Evolutionary conservation across 53 echinoderm and acorn worm species (phyloP).

Genomic region (Stichopus horrens): DNA sequence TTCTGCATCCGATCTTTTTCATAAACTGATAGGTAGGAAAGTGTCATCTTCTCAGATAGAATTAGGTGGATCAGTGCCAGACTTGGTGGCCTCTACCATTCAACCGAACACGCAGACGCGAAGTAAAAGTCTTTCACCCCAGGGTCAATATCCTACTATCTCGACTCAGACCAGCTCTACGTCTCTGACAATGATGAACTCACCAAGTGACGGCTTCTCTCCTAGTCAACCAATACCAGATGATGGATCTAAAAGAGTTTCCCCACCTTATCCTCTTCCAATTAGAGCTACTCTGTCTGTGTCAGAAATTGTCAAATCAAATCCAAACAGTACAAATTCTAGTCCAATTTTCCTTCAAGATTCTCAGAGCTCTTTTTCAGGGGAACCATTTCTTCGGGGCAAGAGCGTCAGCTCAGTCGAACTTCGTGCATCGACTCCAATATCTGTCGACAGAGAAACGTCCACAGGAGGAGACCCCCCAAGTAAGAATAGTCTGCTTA

Average conservation of each 20-base stretch:
- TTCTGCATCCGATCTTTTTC: conserved; percentile 84
- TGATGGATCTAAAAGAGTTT: conserved; percentile 44
- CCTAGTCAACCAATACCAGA: not conserved
- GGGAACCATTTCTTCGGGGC: conserved; percentile 21
- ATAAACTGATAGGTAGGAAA: conserved; percentile 76
- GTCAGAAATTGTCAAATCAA: conserved; percentile 57
- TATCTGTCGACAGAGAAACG: not conserved
- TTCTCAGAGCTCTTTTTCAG: conserved; percentile 31
- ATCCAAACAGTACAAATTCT: conserved; percentile 52
- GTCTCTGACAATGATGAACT: not conserved
- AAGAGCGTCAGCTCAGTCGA: conserved; percentile 54
- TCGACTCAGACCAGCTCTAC: not conserved
- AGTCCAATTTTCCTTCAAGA: conserved; percentile 24
- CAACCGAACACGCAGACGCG: not conserved
- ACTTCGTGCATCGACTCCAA: conserved; percentile 47
- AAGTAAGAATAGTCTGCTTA: conserved; percentile 14
- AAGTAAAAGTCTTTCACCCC: conserved; percentile 25
- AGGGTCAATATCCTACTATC: conserved; percentile 10
- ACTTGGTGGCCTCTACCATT: conserved; percentile 15
- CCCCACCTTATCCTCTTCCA: conserved; percentile 81
- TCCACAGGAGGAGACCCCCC: not conserved
- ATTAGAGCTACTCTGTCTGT: conserved; percentile 80
- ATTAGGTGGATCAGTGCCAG: conserved; percentile 28
- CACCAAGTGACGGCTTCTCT: not conserved
- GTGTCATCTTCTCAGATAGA: not conserved